Evolutionary conservation across 2,113 vertebrate species (phyloP).

Genomic region (Ahaetulla prasina): DNA sequence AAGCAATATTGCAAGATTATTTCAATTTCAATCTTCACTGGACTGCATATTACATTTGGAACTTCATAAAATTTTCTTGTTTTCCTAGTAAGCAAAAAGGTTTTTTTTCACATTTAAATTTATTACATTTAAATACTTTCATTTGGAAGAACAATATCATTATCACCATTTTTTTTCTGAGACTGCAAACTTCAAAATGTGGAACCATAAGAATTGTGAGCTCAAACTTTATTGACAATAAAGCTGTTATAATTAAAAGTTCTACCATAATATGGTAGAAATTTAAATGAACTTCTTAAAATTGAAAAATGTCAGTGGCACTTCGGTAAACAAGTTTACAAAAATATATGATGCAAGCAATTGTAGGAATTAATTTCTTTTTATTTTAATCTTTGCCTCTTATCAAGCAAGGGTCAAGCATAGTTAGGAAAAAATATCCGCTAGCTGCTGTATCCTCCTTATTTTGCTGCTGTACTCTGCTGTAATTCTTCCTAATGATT

Average conservation of each 20-base stretch:
- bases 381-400: background rate
- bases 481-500: background rate
- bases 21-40: background rate
- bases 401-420: background rate
- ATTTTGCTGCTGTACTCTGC: background rate
- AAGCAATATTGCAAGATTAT: background rate
- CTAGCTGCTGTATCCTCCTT: background rate
- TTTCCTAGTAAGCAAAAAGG: background rate
- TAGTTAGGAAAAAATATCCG: background rate
- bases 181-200: background rate
- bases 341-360: background rate
- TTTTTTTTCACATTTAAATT: no score
- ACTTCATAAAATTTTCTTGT: background rate
- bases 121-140: background rate
- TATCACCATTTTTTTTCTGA: background rate
- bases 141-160: background rate
- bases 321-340: background rate
- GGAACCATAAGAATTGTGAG: background rate
- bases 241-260: background rate
- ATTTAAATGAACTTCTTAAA: background rate
- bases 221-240: background rate
- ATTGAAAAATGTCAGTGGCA: background rate
- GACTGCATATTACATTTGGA: background rate
- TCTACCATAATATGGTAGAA: background rate
- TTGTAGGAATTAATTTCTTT: background rate